A percentile compares a stretch with the other conserved stretches of the same genome.
phyloP scores from a whole-genome alignment of 1,140 invertebrate species.

The Papilio polyxenes region DNA sequence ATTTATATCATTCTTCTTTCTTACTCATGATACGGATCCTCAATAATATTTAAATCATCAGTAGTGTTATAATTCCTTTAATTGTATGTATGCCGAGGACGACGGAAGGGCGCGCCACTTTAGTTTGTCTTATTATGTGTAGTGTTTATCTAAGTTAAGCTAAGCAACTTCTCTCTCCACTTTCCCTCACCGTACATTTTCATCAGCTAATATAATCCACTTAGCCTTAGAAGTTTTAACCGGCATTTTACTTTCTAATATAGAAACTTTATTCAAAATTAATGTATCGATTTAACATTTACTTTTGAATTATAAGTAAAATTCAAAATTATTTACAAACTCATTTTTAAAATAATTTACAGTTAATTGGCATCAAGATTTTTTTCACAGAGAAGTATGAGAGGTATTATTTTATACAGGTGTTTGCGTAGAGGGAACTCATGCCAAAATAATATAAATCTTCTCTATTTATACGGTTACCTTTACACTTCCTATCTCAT shows the following conservation, averaged over 20 bases:
- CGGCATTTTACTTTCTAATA: not conserved
- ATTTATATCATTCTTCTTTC: not conserved
- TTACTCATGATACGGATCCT: not conserved
- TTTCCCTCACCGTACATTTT: not conserved
- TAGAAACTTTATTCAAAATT: not conserved
- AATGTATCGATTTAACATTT: not conserved
- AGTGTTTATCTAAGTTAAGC: slow-evolving; percentile 1
- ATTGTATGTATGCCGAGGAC: not conserved
- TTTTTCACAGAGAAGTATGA: too few relatives aligned
- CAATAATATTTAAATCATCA: not conserved
- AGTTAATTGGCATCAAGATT: too few relatives aligned
- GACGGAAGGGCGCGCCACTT: not conserved
- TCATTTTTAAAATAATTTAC: too few relatives aligned
- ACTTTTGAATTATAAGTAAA: not conserved
- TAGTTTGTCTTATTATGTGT: not conserved
- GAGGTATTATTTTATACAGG: not conserved
- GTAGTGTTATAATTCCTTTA: not conserved
- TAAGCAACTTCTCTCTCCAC: not conserved
- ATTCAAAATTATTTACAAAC: not conserved
- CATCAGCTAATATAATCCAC: slow-evolving; percentile 17
- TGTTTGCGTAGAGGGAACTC: not conserved
- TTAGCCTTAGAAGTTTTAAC: slow-evolving; percentile 1
- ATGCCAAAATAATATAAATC: not conserved
- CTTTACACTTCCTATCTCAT: not conserved
- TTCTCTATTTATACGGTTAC: not conserved